These are phyloP conservation scores for Oscheius sp. DNA, from an alignment of 2,888 invertebrate species.

Conservation along the genomic window DNA sequence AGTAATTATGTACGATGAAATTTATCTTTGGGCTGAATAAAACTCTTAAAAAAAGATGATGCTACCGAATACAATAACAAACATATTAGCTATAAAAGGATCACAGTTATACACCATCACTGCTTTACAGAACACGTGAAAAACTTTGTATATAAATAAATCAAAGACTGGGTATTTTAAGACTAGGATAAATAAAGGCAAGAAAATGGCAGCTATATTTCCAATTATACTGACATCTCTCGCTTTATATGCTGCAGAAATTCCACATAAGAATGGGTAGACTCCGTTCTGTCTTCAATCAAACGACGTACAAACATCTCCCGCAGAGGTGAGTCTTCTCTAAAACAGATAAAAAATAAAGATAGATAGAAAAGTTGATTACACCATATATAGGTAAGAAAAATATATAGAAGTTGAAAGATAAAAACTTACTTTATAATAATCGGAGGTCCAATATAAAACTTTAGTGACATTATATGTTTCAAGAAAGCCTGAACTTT, in stretches of 20 bases:
- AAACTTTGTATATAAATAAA: not conserved
- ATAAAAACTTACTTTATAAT: conserved; percentile 38
- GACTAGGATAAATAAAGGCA: conserved; percentile 3
- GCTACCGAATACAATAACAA: not conserved
- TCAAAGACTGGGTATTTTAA: conserved; percentile 4
- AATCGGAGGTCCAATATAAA: conserved; percentile 47
- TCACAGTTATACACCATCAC: conserved; percentile 11
- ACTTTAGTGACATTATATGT: conserved; percentile 40
- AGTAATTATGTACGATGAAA: too few relatives aligned
- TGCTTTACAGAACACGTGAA: not conserved
- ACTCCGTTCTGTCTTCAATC: conserved; percentile 92
- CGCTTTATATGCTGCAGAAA: conserved; percentile 85
- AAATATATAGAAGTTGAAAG: not conserved
- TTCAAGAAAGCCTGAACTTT: conserved; percentile 47
- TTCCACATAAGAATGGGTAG: conserved; percentile 93
- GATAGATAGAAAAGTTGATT: not conserved
- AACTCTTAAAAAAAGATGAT: conserved; percentile 1
- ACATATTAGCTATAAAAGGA: conserved; percentile 5
- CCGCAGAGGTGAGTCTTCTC: conserved; percentile 89
- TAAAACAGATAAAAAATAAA: conserved; percentile 72
- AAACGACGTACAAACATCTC: conserved; percentile 85
- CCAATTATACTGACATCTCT: conserved; percentile 52
- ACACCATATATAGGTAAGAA: not conserved
- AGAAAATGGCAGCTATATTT: not conserved
- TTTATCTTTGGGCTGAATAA: too few relatives aligned